Evolutionary conservation across 2,888 invertebrate genomes (phyloP).

Genomic region (Cynaeus angustus): DNA sequence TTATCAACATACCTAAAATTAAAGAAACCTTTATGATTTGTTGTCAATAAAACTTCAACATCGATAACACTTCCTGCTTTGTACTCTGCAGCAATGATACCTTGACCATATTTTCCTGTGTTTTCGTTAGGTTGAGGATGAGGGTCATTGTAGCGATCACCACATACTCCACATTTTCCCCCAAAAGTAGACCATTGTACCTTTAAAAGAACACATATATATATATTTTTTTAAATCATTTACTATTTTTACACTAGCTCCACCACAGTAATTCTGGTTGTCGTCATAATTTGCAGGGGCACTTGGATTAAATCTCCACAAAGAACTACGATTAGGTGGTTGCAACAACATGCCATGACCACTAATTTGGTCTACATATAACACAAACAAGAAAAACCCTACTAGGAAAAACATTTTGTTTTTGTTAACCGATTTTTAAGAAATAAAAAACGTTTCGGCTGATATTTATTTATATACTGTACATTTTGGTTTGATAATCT

Average conservation of each 20-base stretch:
- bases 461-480: too few species aligned
- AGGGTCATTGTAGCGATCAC: constrained; percentile 71
- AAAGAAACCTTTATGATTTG: constrained; percentile 69
- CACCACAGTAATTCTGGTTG: constrained; percentile 73
- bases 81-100: constrained; percentile 71
- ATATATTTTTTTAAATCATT: too few species aligned
- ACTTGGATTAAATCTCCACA: constrained; percentile 71
- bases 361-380: constrained; percentile 2
- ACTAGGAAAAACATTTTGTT: constrained; percentile 5
- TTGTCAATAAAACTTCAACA: constrained; percentile 64
- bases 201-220: constrained; percentile 27
- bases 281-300: constrained; percentile 72
- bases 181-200: constrained; percentile 54
- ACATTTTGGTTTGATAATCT: too few species aligned
- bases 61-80: constrained; percentile 61
- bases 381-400: neutral
- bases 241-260: constrained; percentile 54
- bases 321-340: constrained; percentile 72
- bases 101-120: constrained; percentile 73
- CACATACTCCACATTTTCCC: constrained; percentile 74
- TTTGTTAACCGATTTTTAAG: too few species aligned
- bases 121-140: constrained; percentile 74
- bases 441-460: too few species aligned
- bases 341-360: constrained; percentile 72
- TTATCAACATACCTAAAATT: constrained; percentile 61